Conservation (phyloP, 2,113 vertebrate genomes). For the Hoplias malabaricus region DNA sequence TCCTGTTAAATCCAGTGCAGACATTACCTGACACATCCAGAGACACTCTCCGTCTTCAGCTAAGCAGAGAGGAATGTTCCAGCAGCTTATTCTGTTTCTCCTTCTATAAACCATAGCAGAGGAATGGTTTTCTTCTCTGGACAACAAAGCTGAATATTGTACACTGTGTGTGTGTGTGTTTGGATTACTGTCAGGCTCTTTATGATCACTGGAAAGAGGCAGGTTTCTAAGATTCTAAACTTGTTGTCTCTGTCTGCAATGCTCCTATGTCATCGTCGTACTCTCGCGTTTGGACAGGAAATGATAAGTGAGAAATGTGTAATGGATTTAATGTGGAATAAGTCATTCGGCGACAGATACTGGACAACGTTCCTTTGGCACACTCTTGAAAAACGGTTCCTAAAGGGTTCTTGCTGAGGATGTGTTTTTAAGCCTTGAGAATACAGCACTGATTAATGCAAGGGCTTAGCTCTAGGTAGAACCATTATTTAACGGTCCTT, state of each 20-base stretch:
- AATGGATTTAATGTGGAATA: neutral
- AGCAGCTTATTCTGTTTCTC: constrained; percentile 53
- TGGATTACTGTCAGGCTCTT: constrained; percentile 50
- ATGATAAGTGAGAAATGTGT: constrained; percentile 10
- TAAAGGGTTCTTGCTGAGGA: neutral
- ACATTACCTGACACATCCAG: constrained; percentile 46
- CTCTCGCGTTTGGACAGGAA: neutral
- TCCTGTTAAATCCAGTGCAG: constrained; percentile 37
- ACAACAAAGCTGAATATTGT: constrained; percentile 56
- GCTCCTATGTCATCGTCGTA: neutral
- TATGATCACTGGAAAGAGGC: constrained; percentile 49
- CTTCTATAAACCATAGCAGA: constrained; percentile 53
- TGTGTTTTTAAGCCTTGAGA: neutral
- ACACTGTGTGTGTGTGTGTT: constrained; percentile 54
- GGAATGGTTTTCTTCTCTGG: constrained; percentile 54
- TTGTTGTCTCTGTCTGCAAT: constrained; percentile 25
- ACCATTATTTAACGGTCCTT: neutral
- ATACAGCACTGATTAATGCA: neutral
- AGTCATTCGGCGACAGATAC: neutral
- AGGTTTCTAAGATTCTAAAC: constrained; percentile 44
- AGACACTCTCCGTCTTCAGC: constrained; percentile 48
- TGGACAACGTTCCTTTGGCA: neutral
- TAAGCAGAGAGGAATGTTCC: constrained; percentile 50
- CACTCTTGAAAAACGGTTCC: neutral
- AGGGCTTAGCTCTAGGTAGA: neutral